A percentile compares a stretch with the other conserved stretches of the same genome.
Evolutionary conservation across 2,888 invertebrate species (phyloP).

Genomic region (Uropetala carovei): DNA sequence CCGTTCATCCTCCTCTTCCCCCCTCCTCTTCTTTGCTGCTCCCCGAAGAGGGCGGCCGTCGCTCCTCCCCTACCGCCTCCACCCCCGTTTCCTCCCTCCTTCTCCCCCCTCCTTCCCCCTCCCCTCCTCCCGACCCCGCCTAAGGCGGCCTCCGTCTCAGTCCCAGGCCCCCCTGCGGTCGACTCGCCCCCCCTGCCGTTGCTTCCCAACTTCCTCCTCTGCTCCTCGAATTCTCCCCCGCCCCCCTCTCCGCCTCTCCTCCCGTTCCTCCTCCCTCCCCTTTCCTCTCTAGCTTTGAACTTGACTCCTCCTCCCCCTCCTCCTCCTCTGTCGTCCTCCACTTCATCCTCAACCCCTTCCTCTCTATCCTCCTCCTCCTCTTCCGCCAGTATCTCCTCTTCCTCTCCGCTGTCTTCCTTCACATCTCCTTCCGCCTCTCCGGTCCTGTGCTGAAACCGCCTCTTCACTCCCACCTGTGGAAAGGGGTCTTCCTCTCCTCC

Average conservation of each 20-base stretch:
- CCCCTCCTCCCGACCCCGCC: not conserved
- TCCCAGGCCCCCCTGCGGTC: not conserved
- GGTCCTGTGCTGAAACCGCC: not conserved
- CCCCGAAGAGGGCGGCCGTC: conserved; percentile 32
- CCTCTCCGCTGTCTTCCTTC: not conserved
- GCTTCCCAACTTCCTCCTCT: conserved; percentile 31
- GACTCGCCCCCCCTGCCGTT: not conserved
- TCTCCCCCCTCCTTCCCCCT: not conserved
- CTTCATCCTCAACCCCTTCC: not conserved
- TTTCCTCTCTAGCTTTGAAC: not conserved
- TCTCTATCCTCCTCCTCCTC: not conserved
- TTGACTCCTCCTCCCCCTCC: not conserved
- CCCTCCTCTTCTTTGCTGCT: conserved; percentile 39
- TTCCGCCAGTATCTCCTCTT: not conserved
- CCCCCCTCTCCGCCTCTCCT: not conserved
- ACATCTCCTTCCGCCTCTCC: not conserved
- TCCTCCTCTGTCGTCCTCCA: not conserved
- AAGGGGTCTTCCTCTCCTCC: not conserved
- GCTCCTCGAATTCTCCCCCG: conserved; percentile 55
- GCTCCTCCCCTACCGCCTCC: not conserved
- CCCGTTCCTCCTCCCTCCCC: conserved; percentile 4
- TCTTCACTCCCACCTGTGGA: not conserved
- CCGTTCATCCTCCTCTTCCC: not conserved
- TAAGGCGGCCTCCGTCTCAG: not conserved
- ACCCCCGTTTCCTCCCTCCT: not conserved